Evolutionary conservation across 2,888 invertebrate species (phyloP).

Genomic region (Morinoia aosen): DNA sequence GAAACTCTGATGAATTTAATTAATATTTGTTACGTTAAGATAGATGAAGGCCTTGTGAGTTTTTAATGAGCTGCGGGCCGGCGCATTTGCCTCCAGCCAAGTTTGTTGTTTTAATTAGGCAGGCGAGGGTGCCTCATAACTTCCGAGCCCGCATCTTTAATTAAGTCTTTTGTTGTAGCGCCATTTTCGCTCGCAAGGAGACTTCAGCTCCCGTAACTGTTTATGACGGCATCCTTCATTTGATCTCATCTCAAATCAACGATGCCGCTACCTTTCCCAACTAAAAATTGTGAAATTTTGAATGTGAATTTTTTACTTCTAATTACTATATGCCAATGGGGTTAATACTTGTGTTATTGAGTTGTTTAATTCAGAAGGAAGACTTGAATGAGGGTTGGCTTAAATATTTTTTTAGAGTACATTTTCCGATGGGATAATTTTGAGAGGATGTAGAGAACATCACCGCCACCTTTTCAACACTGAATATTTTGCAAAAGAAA

Average conservation of each 20-base stretch:
- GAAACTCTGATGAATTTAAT: not conserved
- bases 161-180: not conserved
- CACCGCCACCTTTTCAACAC: no score
- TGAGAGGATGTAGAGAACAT: no score
- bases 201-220: not conserved
- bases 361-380: no score
- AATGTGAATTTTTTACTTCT: no score
- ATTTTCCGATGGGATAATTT: no score
- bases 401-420: no score
- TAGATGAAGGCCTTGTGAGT: not conserved
- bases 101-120: not conserved
- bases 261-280: not conserved
- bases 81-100: not conserved
- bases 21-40: not conserved
- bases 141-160: not conserved
- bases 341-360: no score
- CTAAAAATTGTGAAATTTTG: no score
- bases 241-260: not conserved
- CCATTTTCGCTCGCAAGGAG: not conserved
- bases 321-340: no score
- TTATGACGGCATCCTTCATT: not conserved
- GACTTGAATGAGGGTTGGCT: no score
- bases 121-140: not conserved
- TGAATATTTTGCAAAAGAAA: no score
- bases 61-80: not conserved